Conservation (phyloP, 2,888 invertebrate genomes). For the Saturnia japonica region DNA sequence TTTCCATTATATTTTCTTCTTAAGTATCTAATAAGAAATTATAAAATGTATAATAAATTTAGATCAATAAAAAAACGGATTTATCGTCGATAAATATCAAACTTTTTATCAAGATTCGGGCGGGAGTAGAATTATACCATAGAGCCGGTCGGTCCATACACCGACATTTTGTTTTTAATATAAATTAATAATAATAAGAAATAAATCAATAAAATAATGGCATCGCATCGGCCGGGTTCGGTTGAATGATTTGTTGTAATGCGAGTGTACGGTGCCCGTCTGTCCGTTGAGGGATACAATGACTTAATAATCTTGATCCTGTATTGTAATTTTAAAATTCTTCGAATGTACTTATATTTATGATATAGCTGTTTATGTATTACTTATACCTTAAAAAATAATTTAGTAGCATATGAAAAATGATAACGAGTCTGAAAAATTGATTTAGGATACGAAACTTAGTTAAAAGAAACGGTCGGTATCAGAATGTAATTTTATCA, state of each 20-base stretch:
- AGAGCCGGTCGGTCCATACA: constrained; percentile 50
- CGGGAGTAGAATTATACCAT: constrained; percentile 18
- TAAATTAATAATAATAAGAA: constrained; percentile 80
- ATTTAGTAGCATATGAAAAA: neutral
- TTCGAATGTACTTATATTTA: neutral
- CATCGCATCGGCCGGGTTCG: constrained; percentile 69
- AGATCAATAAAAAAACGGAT: constrained; percentile 5
- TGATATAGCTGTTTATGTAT: neutral
- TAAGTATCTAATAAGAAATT: neutral
- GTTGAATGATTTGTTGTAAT: constrained; percentile 81
- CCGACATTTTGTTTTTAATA: constrained; percentile 48
- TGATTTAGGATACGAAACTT: too few relatives aligned
- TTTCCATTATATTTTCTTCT: neutral
- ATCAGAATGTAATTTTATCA: too few relatives aligned
- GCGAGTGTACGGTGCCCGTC: constrained; percentile 66
- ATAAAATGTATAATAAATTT: neutral
- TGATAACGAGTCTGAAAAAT: too few relatives aligned
- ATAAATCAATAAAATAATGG: constrained; percentile 81
- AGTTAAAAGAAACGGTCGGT: too few relatives aligned
- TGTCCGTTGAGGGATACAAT: constrained; percentile 37
- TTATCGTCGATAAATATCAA: constrained; percentile 7
- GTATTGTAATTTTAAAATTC: neutral
- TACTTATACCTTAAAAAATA: neutral
- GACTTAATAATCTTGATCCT: constrained; percentile 47
- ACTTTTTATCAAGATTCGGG: constrained; percentile 26